Conservation (phyloP, 1,140 invertebrate species). For the Pectinophora gossypiella region DNA sequence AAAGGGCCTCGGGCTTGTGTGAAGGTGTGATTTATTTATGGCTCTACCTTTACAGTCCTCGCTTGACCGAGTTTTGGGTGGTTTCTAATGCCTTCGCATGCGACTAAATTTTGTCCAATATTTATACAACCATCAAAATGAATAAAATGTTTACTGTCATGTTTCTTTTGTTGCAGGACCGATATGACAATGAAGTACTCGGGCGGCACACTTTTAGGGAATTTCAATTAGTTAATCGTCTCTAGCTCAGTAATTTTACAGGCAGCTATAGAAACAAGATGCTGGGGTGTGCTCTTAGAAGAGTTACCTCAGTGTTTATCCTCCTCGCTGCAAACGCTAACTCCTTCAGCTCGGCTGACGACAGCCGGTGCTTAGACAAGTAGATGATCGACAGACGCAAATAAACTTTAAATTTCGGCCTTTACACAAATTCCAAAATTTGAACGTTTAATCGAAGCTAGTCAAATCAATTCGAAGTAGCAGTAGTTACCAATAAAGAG, state of each 20-base stretch:
- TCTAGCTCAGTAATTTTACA: conserved; percentile 32
- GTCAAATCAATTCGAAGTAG: conserved; percentile 42
- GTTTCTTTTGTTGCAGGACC: conserved; percentile 65
- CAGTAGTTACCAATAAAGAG: conserved; percentile 56
- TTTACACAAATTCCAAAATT: conserved; percentile 6
- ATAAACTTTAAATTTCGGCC: conserved; percentile 15
- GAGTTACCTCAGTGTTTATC: conserved; percentile 52
- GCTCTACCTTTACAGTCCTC: conserved; percentile 50
- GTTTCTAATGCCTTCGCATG: conserved; percentile 26
- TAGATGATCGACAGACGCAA: conserved; percentile 26
- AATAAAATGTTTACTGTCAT: conserved; percentile 22
- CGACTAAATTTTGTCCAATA: conserved; percentile 16
- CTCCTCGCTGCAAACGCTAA: conserved; percentile 35
- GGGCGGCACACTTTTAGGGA: conserved; percentile 24
- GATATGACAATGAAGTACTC: conserved; percentile 44
- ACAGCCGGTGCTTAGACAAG: conserved; percentile 71
- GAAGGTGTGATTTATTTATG: conserved; percentile 74
- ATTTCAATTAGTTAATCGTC: conserved; percentile 25
- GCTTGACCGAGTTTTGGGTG: conserved; percentile 48
- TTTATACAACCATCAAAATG: conserved; percentile 20
- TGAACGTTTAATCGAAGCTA: conserved; percentile 37
- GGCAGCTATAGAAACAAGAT: conserved; percentile 50
- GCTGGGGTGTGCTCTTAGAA: conserved; percentile 64
- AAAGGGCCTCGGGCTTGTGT: conserved; percentile 54
- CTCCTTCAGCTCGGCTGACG: conserved; percentile 57